These are phyloP conservation scores for Syrphus vitripennis DNA, from an alignment of 2,888 invertebrate species.

Conservation along the genomic window DNA sequence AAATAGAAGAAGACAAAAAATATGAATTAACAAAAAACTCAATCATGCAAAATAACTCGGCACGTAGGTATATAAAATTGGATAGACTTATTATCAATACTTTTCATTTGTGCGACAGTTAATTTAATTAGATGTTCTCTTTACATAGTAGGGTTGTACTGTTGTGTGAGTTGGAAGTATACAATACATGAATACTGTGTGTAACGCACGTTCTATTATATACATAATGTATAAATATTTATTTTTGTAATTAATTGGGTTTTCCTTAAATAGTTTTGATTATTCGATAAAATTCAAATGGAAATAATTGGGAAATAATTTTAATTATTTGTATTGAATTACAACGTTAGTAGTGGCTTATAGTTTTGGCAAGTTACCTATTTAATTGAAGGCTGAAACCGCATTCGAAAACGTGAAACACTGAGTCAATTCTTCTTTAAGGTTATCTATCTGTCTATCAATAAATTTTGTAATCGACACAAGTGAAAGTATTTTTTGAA, in stretches of 20 bases:
- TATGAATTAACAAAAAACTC: not conserved
- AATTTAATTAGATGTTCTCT: conserved; percentile 43
- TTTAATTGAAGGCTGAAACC: not conserved
- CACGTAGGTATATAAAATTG: conserved; percentile 47
- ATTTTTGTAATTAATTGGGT: not conserved
- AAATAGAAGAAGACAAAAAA: not conserved
- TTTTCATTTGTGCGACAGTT: conserved; percentile 56
- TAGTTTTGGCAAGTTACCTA: not conserved
- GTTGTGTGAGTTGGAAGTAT: not conserved
- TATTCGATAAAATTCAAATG: not conserved
- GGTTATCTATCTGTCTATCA: not conserved
- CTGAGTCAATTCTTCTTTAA: not conserved
- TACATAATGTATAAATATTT: not conserved
- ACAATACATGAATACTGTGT: not conserved
- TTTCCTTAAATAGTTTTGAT: not conserved
- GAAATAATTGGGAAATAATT: not conserved
- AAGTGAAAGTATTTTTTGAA: not conserved
- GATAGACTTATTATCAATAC: conserved; percentile 20
- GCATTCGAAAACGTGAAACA: not conserved
- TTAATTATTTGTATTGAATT: not conserved
- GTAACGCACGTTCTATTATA: not conserved
- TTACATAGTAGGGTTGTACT: not conserved
- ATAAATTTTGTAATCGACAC: not conserved
- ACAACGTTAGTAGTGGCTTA: not conserved
- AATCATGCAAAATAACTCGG: conserved; percentile 13